Evolutionary conservation across 2,888 invertebrate genomes (phyloP), one percentile per base, ranked within the genome.

Genomic region (Crepidodera aurea): DNA sequence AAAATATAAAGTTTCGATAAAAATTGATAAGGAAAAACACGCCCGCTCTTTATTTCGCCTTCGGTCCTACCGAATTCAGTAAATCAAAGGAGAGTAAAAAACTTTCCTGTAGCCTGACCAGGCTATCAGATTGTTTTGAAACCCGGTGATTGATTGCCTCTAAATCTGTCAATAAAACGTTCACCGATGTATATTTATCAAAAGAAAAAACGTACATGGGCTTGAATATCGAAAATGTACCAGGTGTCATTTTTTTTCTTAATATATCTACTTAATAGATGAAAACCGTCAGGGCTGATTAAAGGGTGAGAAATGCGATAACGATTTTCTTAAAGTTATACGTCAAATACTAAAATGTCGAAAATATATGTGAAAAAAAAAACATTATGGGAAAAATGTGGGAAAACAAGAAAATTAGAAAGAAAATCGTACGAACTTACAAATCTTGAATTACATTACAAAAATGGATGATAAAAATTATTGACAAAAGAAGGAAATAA

Each of bases 81-180:
- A 40, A 40, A 40, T 40, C 40, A 40, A 40, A 40, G 18, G 40
- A 16, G 2, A 10, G 40, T 6, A 16, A 40, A 40, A 40, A 40
- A 18, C 5, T 40, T 40, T 40, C 10, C 40, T 40, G 18, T 1
- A 10, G 16, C 40, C 40, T 40, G 40, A 40, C 40, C 40, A 40
- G 16, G 2, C 7, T 12, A 40, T 40, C 40, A 40, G 40, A 40
- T 40, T 40, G 40, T 40, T 40, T 16, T 40, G 18, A 13, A 40
- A 40, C 16, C 5, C 12, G 40, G 15, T 53, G 53, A 53, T 53
- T 13, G 40, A 53, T 53, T 15, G 16, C 25, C 12, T n/a, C 3
- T 6, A 53, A 27, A 53, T 40, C 27, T 53, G 53, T 53, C 53
- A 42, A 53, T 53, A 53, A 27, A 53, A 15, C 40, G 25, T 39